phyloP scores from a whole-genome alignment of 2,797 vertebrate genomes.

The Oreochromis grahami region DNA sequence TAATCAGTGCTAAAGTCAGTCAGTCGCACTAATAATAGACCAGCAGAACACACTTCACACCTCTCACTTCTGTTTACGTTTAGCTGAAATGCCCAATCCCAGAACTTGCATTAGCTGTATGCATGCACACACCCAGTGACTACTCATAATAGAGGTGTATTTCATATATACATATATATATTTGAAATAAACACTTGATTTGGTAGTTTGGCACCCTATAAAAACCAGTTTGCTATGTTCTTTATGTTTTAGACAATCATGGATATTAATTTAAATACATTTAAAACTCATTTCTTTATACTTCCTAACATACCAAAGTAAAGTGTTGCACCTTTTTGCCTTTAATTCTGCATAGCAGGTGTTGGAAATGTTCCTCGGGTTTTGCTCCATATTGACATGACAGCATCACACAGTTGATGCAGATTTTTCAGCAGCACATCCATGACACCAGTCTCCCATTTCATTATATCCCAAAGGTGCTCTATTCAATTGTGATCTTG shows the following conservation, averaged over 20 bases:
- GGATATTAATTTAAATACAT: background rate
- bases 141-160: background rate
- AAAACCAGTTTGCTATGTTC: background rate
- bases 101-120: background rate
- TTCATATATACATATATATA: background rate
- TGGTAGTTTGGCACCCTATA: too few species aligned
- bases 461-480: background rate
- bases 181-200: too few species aligned
- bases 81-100: background rate
- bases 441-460: background rate
- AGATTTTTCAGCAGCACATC: background rate
- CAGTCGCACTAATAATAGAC: slow-evolving; percentile 14
- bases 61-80: slow-evolving; percentile 19
- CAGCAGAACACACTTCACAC: background rate
- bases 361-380: background rate
- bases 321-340: background rate
- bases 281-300: background rate
- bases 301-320: background rate
- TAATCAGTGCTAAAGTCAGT: slow-evolving; percentile 23
- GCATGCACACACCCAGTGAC: background rate
- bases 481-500: background rate
- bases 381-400: background rate
- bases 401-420: background rate
- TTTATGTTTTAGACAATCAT: background rate
- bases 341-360: background rate